Conservation (phyloP, 2,888 invertebrate species). For the Phyto melanocephala region DNA sequence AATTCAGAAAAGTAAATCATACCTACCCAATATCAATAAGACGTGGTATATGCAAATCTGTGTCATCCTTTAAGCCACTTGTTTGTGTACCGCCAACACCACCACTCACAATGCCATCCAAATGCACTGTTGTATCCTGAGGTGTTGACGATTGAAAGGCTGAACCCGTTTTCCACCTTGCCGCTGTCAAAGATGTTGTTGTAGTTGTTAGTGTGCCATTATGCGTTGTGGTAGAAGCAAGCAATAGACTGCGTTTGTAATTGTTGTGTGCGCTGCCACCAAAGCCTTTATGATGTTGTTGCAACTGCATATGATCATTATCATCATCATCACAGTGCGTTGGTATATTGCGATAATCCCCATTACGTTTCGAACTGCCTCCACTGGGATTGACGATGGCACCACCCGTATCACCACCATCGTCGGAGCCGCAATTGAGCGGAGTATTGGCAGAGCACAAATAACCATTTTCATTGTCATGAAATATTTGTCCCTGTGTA, state of each 20-base stretch:
- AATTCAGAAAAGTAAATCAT: not conserved
- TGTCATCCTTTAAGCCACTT: constrained; percentile 74
- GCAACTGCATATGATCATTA: constrained; percentile 80
- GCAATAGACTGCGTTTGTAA: constrained; percentile 65
- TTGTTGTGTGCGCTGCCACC: constrained; percentile 42
- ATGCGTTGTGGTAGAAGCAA: constrained; percentile 51
- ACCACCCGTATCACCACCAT: constrained; percentile 72
- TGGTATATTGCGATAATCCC: constrained; percentile 87
- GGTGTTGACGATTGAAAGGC: constrained; percentile 66
- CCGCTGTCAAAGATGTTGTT: constrained; percentile 69
- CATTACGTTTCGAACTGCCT: constrained; percentile 80
- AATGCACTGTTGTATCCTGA: constrained; percentile 45
- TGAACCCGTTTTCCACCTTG: constrained; percentile 75
- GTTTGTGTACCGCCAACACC: constrained; percentile 25
- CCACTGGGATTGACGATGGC: constrained; percentile 78
- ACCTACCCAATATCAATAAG: constrained; percentile 83
- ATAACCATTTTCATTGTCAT: constrained; percentile 73
- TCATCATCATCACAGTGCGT: constrained; percentile 82
- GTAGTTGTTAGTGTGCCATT: constrained; percentile 57
- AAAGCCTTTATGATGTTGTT: constrained; percentile 60
- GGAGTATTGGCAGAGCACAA: constrained; percentile 73
- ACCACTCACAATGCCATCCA: too few species aligned
- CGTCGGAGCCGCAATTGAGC: constrained; percentile 69
- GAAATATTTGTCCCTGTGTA: constrained; percentile 70
- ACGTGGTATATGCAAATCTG: constrained; percentile 84